Evolutionary conservation across 2,797 vertebrate genomes (phyloP), one percentile per base, ranked within the genome.

Genomic region (Coregonus ussuriensis): DNA sequence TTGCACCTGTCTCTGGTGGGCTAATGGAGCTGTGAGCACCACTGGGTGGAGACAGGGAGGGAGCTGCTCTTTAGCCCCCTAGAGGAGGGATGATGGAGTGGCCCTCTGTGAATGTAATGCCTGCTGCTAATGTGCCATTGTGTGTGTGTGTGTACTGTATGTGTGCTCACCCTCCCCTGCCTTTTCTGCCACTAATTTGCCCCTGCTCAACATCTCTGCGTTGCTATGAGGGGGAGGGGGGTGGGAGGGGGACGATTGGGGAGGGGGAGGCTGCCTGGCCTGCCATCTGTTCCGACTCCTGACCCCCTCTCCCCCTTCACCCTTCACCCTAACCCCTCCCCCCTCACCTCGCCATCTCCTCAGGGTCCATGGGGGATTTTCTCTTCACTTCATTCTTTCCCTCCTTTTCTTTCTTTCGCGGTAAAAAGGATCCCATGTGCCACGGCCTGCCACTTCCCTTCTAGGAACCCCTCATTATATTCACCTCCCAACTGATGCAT

Each of bases 1-100:
- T 29, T 65, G 62, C 62, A 65, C 62, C 11, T 65, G 62, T 65
- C 62, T 65, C 9, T 65, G 62, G 62, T 65, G 25, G 62, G 62
- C 62, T 65, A 65, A 65, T 65, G 9, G 62, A 65, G 13, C 62
- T 29, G n/a, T 65, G 62, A 31, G 62, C 62, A 4, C n/a, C 62
- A 13, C 25, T 14, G 25, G n/a, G 16, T 6, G n/a, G 21, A 29
- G 62, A 14, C 18, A 7, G 18, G 56, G 56, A 21, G 21, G 21
- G 11, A 21, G 6, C 2, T 29, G 25, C 62, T 65, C 7, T 65
- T 4, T 65, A 65, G 9, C n/a, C 62, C 59, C 62, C 9, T 29
- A 2, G 11, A 29, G 62, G 62, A 4, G 25, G 25, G 21, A 13
- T 65, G 25, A 65, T 65, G 62, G 62, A 65, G 62, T 29, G 62